Evolutionary conservation across 2,113 vertebrate species (phyloP).

Genomic region (Bolborhynchus lineola): DNA sequence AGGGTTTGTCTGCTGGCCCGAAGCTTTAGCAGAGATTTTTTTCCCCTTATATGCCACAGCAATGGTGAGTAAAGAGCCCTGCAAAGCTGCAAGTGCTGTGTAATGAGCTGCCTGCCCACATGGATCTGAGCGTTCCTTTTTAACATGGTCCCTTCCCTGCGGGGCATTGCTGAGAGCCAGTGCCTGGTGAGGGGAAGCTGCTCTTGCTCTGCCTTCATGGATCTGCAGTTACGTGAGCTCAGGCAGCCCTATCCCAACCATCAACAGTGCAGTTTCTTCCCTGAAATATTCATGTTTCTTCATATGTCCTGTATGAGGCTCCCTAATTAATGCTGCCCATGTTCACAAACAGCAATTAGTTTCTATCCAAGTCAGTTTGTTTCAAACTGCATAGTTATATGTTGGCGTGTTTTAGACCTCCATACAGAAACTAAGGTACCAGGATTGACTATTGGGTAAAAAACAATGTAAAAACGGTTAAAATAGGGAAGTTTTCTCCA

Average conservation of each 20-base stretch:
- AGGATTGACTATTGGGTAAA: background rate
- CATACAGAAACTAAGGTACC: background rate
- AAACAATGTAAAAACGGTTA: background rate
- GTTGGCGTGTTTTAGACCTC: background rate
- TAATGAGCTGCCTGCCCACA: background rate
- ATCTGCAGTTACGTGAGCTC: background rate
- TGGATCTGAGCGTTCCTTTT: background rate
- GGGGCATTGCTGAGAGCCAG: fast-evolving
- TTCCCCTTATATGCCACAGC: fast-evolving
- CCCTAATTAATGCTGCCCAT: background rate
- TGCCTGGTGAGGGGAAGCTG: fast-evolving
- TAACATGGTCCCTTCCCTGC: background rate
- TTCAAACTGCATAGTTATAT: background rate
- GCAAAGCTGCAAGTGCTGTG: background rate
- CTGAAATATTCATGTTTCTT: background rate
- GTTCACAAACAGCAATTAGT: background rate
- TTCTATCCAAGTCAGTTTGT: background rate
- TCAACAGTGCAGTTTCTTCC: background rate
- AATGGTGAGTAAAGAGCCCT: background rate
- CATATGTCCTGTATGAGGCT: background rate
- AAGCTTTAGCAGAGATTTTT: background rate
- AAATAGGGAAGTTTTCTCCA: background rate
- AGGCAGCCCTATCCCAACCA: background rate
- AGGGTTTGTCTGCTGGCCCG: background rate
- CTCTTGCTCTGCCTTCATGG: fast-evolving